phyloP scores from a whole-genome alignment of 2,113 vertebrate genomes.

The Solea senegalensis region DNA sequence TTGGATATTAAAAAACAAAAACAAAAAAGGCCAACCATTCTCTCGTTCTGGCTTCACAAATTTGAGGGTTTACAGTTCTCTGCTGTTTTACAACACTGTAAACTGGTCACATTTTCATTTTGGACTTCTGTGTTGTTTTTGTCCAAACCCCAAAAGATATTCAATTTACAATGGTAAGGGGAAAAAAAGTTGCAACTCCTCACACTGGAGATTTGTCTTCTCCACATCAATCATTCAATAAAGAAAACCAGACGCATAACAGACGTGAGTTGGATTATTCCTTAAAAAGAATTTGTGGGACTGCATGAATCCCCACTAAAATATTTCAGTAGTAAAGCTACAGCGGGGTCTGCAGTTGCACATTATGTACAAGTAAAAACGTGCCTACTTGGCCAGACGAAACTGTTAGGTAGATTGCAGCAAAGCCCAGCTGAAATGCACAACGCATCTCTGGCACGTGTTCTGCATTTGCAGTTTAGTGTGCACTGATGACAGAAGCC shows the following conservation, averaged over 20 bases:
- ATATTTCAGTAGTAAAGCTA: constrained; percentile 1
- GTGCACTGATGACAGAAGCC: constrained; percentile 3
- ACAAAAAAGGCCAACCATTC: background rate
- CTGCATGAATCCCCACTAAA: background rate
- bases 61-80: background rate
- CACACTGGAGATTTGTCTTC: background rate
- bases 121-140: background rate
- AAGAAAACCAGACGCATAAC: background rate
- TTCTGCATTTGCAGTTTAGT: background rate
- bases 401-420: background rate
- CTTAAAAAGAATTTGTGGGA: constrained; percentile 1
- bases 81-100: background rate
- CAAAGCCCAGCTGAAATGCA: constrained; percentile 18
- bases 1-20: background rate
- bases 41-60: background rate
- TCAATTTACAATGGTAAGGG: background rate
- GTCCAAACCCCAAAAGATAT: background rate
- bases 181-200: background rate
- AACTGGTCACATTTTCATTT: background rate
- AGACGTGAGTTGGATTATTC: background rate
- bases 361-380: constrained; percentile 12
- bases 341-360: background rate
- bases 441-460: constrained; percentile 13
- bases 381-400: constrained; percentile 9
- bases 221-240: background rate